phyloP scores from a whole-genome alignment of 2,888 invertebrate genomes.

The Eilema depressum region DNA sequence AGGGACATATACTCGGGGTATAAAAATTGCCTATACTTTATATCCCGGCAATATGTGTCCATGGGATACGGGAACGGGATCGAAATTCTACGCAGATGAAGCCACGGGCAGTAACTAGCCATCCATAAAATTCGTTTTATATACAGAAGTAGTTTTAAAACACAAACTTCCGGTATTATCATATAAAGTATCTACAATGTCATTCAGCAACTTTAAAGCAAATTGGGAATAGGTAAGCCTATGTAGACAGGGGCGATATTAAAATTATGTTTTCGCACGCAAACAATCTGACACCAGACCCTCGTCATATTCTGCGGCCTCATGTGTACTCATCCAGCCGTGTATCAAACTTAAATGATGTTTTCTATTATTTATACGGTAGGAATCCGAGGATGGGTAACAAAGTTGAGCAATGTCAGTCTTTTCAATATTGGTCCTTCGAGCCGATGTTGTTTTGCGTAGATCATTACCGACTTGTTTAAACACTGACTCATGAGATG shows the following conservation, averaged over 20 bases:
- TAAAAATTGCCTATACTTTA: too few relatives aligned
- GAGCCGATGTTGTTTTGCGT: background rate
- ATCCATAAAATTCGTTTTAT: background rate
- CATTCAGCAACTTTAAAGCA: slow-evolving; percentile 53
- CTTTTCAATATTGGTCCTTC: background rate
- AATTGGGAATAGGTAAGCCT: slow-evolving; percentile 61
- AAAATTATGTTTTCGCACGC: slow-evolving; percentile 69
- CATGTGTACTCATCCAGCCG: slow-evolving; percentile 64
- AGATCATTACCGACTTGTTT: too few relatives aligned
- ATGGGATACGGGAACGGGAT: too few relatives aligned
- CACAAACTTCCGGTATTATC: slow-evolving; percentile 23
- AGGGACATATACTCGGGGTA: too few relatives aligned
- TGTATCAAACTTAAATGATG: slow-evolving; percentile 62
- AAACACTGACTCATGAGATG: too few relatives aligned
- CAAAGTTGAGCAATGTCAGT: background rate
- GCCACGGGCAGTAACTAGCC: too few relatives aligned
- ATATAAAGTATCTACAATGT: slow-evolving; percentile 40
- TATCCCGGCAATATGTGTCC: too few relatives aligned
- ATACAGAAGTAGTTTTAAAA: background rate
- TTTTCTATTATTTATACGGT: slow-evolving; percentile 35
- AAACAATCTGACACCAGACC: slow-evolving; percentile 67
- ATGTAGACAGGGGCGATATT: slow-evolving; percentile 67
- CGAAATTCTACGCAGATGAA: too few relatives aligned
- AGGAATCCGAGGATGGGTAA: background rate
- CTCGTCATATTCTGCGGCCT: slow-evolving; percentile 70